Conservation (phyloP, 1,140 invertebrate genomes). For the Macrocentrus cingulum region DNA sequence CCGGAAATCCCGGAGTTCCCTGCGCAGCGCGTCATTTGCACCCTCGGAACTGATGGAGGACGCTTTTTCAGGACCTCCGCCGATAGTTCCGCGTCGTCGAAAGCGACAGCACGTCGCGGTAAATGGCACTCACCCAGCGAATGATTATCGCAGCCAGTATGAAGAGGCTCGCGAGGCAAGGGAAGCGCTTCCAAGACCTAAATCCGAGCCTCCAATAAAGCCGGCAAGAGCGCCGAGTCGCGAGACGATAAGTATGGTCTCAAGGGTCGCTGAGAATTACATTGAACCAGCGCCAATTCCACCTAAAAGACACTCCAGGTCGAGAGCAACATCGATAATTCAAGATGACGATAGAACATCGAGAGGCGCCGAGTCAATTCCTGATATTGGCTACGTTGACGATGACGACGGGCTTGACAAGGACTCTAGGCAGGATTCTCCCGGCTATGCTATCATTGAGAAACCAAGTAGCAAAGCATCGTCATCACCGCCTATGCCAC, state of each 20-base stretch:
- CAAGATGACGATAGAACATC: conserved; percentile 71
- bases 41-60: conserved; percentile 26
- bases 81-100: conserved; percentile 16
- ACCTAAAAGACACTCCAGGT: conserved; percentile 58
- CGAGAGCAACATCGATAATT: conserved; percentile 62
- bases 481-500: conserved; percentile 62
- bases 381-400: conserved; percentile 45
- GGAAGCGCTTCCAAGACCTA: background rate
- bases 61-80: conserved; percentile 7
- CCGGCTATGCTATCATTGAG: conserved; percentile 71
- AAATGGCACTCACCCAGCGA: conserved; percentile 35
- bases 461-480: conserved; percentile 62
- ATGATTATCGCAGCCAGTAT: conserved; percentile 26
- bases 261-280: conserved; percentile 47
- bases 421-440: conserved; percentile 50
- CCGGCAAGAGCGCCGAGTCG: conserved; percentile 38
- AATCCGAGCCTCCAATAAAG: conserved; percentile 44
- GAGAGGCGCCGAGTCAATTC: conserved; percentile 68
- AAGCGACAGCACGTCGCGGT: conserved; percentile 15
- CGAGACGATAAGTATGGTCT: conserved; percentile 41
- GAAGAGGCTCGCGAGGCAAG: background rate
- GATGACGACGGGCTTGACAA: conserved; percentile 39
- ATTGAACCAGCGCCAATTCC: conserved; percentile 35
- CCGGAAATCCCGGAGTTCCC: conserved; percentile 45
- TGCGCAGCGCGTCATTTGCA: conserved; percentile 34